Percentiles rank a stretch among this genome's conserved stretches.
phyloP scores from a whole-genome alignment of 2,113 vertebrate species.

The Triplophysa dalaica region DNA sequence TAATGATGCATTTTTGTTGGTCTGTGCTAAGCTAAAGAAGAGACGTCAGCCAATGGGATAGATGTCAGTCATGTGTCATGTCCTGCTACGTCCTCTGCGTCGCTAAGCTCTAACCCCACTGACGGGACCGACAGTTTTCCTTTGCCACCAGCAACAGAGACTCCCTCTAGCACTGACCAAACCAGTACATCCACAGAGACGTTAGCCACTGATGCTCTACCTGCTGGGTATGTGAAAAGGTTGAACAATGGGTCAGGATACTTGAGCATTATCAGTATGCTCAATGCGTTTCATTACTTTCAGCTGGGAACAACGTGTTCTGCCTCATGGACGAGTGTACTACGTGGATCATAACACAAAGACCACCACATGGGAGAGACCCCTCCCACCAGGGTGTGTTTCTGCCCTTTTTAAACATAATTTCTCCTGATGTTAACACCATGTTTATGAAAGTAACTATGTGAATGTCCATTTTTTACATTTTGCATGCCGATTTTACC shows the following conservation, averaged over 20 bases:
- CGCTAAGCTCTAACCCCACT: slow-evolving; percentile 49
- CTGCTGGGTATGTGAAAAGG: slow-evolving; percentile 76
- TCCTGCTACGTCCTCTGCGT: slow-evolving; percentile 62
- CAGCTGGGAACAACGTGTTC: slow-evolving; percentile 95
- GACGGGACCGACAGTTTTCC: slow-evolving; percentile 55
- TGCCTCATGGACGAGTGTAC: slow-evolving; percentile 93
- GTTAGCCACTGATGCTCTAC: slow-evolving; percentile 77
- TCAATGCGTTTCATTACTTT: slow-evolving; percentile 2
- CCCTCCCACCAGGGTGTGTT: slow-evolving; percentile 91
- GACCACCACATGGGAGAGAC: slow-evolving; percentile 97
- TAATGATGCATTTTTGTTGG: neutral
- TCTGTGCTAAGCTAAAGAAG: slow-evolving; percentile 75
- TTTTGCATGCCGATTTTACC: neutral
- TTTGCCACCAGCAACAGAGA: slow-evolving; percentile 54
- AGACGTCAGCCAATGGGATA: slow-evolving; percentile 63
- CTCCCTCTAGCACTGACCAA: slow-evolving; percentile 58
- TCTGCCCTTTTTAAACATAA: neutral
- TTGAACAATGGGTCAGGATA: neutral
- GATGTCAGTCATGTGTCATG: slow-evolving; percentile 65
- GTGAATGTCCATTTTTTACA: neutral
- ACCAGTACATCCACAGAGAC: slow-evolving; percentile 59
- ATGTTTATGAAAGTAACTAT: neutral
- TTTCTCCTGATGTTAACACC: neutral
- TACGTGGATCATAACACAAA: slow-evolving; percentile 99
- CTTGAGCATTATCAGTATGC: neutral